phyloP scores from a whole-genome alignment of 2,113 vertebrate genomes.

The Vombatus ursinus region DNA sequence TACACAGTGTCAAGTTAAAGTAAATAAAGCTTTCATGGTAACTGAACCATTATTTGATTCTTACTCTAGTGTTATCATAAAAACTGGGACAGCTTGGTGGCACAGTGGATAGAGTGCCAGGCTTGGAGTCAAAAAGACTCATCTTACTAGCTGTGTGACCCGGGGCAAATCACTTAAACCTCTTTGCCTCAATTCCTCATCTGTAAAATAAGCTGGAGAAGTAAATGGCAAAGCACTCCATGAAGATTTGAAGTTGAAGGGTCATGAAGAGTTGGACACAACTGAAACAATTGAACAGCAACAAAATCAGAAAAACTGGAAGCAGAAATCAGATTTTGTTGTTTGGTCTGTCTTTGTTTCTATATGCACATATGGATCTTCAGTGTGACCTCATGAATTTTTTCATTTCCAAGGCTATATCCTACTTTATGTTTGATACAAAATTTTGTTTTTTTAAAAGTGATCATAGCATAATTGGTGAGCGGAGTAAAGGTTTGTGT shows the following conservation, averaged over 20 bases:
- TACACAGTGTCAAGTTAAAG: neutral
- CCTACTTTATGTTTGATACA: neutral
- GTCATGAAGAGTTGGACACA: neutral
- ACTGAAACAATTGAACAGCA: neutral
- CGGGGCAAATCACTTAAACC: too few species aligned
- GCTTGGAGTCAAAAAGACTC: neutral
- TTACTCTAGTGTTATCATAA: neutral
- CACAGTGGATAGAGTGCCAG: too few species aligned
- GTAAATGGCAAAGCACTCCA: neutral
- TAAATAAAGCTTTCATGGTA: neutral
- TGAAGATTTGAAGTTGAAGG: too few species aligned
- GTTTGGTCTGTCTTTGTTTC: neutral
- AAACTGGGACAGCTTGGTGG: too few species aligned
- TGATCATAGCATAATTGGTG: neutral
- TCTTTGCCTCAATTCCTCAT: neutral
- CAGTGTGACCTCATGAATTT: neutral
- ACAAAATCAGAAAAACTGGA: neutral
- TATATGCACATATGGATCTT: neutral
- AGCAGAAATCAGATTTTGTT: neutral
- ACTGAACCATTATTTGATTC: too few species aligned
- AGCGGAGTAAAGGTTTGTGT: neutral
- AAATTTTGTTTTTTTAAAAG: neutral
- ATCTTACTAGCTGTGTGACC: neutral
- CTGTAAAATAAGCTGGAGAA: neutral
- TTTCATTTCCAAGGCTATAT: neutral